phyloP scores from a whole-genome alignment of 2,113 vertebrate genomes.

The Ctenomys sociabilis region DNA sequence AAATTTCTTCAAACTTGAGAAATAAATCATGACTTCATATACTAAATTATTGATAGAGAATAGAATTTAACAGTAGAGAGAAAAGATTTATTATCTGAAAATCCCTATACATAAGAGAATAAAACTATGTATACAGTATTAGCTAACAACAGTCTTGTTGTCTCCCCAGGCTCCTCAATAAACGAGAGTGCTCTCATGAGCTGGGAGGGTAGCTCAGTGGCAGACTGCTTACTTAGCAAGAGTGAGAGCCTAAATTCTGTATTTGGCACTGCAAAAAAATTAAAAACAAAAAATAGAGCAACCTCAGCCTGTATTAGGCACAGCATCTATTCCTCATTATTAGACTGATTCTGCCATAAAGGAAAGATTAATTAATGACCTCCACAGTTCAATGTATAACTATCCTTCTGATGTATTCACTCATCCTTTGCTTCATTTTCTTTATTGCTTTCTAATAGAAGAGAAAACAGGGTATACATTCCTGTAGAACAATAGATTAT shows the following conservation, averaged over 20 bases:
- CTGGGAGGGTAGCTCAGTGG: background rate
- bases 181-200: background rate
- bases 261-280: background rate
- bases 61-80: background rate
- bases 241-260: background rate
- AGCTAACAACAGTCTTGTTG: background rate
- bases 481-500: constrained; percentile 84
- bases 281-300: background rate
- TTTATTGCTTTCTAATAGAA: constrained; percentile 77
- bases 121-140: background rate
- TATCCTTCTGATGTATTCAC: constrained; percentile 62
- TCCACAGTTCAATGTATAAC: constrained; percentile 71
- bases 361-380: constrained; percentile 74
- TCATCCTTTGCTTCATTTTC: constrained; percentile 69
- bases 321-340: constrained; percentile 17
- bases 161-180: background rate
- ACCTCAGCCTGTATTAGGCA: background rate
- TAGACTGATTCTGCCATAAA: constrained; percentile 67
- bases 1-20: constrained; percentile 41
- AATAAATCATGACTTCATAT: background rate
- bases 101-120: background rate
- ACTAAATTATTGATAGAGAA: background rate
- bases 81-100: background rate
- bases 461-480: constrained; percentile 77
- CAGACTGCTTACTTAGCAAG: background rate